phyloP scores from a whole-genome alignment of 2,113 vertebrate genomes.

The Pelodiscus sinensis region DNA sequence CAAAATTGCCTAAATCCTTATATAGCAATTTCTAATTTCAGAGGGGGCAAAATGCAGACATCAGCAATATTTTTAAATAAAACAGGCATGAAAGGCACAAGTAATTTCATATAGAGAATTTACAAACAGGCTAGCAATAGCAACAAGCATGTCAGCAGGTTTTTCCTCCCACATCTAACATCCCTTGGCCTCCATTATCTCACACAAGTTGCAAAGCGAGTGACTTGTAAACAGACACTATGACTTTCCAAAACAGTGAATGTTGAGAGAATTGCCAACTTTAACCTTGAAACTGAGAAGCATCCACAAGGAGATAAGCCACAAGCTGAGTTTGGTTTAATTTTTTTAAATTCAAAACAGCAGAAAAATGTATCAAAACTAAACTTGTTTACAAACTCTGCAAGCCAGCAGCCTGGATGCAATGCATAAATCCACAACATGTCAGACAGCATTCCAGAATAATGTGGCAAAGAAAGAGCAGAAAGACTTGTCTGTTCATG shows the following conservation, averaged over 20 bases:
- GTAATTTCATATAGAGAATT: background rate
- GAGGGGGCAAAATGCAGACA: background rate
- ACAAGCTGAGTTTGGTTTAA: background rate
- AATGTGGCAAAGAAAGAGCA: constrained; percentile 59
- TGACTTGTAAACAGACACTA: constrained; percentile 43
- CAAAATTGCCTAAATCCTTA: background rate
- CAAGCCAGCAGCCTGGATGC: background rate
- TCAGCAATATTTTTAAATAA: background rate
- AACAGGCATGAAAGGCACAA: constrained; percentile 17
- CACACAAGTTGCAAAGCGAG: constrained; percentile 10
- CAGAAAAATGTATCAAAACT: constrained; percentile 1
- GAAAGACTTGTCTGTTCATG: constrained; percentile 64
- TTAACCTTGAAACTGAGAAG: constrained; percentile 35
- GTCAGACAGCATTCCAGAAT: constrained; percentile 67
- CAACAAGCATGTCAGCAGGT: constrained; percentile 29
- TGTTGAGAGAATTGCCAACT: constrained; percentile 14
- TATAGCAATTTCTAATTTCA: background rate
- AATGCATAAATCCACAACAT: constrained; percentile 53
- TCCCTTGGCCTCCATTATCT: background rate
- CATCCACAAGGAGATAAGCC: background rate
- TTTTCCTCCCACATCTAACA: constrained; percentile 40
- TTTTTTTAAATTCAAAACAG: background rate
- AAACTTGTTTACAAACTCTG: background rate
- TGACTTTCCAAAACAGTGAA: constrained; percentile 11
- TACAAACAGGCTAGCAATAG: background rate